phyloP scores from a whole-genome alignment of 2,113 vertebrate genomes.

The Petrocephalus microphthalmus region DNA sequence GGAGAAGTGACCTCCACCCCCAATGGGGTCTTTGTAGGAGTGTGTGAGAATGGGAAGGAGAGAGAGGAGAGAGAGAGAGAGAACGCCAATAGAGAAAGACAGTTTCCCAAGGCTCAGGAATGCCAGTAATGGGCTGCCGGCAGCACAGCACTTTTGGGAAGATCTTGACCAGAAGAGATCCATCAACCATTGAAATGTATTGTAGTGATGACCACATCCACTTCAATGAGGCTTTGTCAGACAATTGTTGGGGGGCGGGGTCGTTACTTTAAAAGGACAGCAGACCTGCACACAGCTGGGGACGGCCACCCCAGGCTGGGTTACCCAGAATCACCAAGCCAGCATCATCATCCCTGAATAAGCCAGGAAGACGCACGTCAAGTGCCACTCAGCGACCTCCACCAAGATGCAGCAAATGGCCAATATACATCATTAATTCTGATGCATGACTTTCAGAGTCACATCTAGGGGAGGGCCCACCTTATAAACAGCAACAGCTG shows the following conservation, averaged over 20 bases:
- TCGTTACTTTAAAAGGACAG: not conserved
- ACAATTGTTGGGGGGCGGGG: not conserved
- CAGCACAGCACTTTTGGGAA: not conserved
- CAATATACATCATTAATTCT: not conserved
- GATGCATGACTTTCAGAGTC: not conserved
- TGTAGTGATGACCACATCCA: not conserved
- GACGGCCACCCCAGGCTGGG: not conserved
- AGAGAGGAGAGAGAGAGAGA: not conserved
- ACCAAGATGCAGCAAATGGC: not conserved
- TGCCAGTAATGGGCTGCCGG: not conserved
- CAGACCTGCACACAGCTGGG: not conserved
- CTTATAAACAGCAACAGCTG: not conserved
- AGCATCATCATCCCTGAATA: not conserved
- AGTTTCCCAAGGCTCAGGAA: not conserved
- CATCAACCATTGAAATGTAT: not conserved
- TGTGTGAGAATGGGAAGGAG: not conserved
- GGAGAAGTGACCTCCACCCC: constrained; percentile 30
- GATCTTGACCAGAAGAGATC: not conserved
- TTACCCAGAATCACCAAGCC: not conserved
- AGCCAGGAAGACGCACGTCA: not conserved
- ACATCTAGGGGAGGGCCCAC: not conserved
- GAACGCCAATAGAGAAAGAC: not conserved
- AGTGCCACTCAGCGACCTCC: too few species aligned
- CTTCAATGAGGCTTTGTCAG: not conserved
- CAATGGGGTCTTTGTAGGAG: constrained; percentile 28